Percentiles rank a stretch among this genome's conserved stretches.
phyloP scores from a whole-genome alignment of 2,113 vertebrate genomes.

The Solenodon paradoxus region DNA sequence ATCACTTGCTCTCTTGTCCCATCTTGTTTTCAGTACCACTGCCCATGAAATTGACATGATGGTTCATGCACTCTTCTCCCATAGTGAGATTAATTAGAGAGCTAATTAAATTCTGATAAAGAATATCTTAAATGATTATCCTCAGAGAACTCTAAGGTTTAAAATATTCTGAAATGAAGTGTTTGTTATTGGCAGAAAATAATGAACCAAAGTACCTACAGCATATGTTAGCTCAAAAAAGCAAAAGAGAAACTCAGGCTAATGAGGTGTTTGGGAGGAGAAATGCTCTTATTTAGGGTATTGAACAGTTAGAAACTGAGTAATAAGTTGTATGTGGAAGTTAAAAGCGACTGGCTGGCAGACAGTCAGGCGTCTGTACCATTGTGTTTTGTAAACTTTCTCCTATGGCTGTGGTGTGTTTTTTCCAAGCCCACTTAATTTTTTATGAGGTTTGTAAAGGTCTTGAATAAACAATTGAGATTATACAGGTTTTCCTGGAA shows the following conservation, averaged over 20 bases:
- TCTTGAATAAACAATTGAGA: conserved; percentile 32
- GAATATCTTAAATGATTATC: conserved; percentile 46
- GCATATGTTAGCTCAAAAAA: not conserved
- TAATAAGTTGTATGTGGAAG: conserved; percentile 65
- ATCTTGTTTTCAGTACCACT: not conserved
- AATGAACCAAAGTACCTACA: conserved; percentile 11
- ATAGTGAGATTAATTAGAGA: conserved; percentile 27
- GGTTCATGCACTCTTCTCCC: not conserved
- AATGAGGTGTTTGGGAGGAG: conserved; percentile 51
- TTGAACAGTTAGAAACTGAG: conserved; percentile 53
- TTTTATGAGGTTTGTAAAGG: conserved; percentile 72
- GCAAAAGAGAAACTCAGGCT: not conserved
- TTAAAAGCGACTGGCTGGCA: conserved; percentile 21
- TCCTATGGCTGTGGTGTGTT: not conserved
- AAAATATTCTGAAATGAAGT: conserved; percentile 24
- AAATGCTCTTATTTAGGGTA: conserved; percentile 45
- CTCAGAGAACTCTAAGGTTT: conserved; percentile 48
- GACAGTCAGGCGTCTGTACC: conserved; percentile 26
- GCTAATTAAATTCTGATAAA: conserved; percentile 39
- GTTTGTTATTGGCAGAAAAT: conserved; percentile 59
- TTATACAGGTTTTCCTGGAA: conserved; percentile 63
- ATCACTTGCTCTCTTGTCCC: not conserved
- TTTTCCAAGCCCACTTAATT: conserved; percentile 56
- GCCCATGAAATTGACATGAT: not conserved
- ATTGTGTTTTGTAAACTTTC: conserved; percentile 34